phyloP scores from a whole-genome alignment of 1,140 invertebrate species.

The Cryptotermes secundus region DNA sequence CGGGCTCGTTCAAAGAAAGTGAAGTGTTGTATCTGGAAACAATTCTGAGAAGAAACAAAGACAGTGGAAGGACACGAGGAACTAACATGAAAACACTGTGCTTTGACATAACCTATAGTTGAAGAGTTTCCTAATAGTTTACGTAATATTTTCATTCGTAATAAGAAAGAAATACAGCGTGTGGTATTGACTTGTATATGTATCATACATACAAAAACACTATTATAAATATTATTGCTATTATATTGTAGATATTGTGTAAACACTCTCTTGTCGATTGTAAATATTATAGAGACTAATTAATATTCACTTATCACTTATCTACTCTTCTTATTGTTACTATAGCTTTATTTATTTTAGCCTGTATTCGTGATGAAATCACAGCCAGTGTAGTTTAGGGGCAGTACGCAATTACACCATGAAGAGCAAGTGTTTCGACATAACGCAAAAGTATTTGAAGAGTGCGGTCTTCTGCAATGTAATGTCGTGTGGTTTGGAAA shows the following conservation, averaged over 20 bases:
- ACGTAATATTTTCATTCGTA: background rate
- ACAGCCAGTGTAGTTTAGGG: no score
- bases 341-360: background rate
- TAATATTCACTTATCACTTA: slow-evolving; percentile 1
- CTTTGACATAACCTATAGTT: background rate
- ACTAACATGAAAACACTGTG: background rate
- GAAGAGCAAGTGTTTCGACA: no score
- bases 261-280: background rate
- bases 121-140: background rate
- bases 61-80: background rate
- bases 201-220: background rate
- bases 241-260: slow-evolving; percentile 20
- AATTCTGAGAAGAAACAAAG: background rate
- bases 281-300: slow-evolving; percentile 19
- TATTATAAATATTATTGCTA: slow-evolving; percentile 10
- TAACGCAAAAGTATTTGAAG: no score
- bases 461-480: no score
- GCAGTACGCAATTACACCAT: no score
- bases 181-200: slow-evolving; percentile 6
- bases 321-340: background rate
- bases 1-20: background rate
- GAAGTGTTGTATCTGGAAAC: background rate
- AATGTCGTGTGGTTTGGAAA: no score
- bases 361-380: background rate
- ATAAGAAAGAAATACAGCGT: background rate